phyloP scores from a whole-genome alignment of 2,888 invertebrate genomes.

The Cephonodes hylas region DNA sequence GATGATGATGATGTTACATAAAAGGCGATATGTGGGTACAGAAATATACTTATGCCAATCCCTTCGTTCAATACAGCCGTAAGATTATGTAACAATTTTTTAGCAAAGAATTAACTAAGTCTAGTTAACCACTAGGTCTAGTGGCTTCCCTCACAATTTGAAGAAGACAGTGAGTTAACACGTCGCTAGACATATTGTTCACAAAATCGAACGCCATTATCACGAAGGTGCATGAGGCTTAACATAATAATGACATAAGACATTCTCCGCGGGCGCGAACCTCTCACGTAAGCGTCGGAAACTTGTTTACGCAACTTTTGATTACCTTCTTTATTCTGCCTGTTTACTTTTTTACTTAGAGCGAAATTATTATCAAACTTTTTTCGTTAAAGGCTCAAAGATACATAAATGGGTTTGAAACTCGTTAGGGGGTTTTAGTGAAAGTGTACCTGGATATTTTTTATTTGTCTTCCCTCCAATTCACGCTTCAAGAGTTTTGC shows the following conservation, averaged over 20 bases:
- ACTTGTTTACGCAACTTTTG: slow-evolving; percentile 76
- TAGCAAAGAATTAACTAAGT: too few relatives aligned
- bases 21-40: too few relatives aligned
- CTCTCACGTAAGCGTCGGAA: slow-evolving; percentile 61
- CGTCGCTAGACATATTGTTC: too few relatives aligned
- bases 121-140: too few relatives aligned
- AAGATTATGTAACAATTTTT: too few relatives aligned
- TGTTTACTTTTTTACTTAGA: slow-evolving; percentile 74
- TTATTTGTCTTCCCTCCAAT: slow-evolving; percentile 36
- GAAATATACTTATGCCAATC: too few relatives aligned
- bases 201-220: background rate
- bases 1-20: too few relatives aligned
- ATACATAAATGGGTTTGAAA: slow-evolving; percentile 68
- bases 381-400: slow-evolving; percentile 71
- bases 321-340: slow-evolving; percentile 72
- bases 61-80: too few relatives aligned
- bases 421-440: slow-evolving; percentile 44
- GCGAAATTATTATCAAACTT: slow-evolving; percentile 72
- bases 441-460: slow-evolving; percentile 53
- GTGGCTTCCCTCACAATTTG: too few relatives aligned
- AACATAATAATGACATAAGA: slow-evolving; percentile 31
- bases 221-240: background rate
- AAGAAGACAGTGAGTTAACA: too few relatives aligned
- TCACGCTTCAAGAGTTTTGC: slow-evolving; percentile 30
- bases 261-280: slow-evolving; percentile 42